Conservation (phyloP, 2,888 invertebrate species). For the Argynnis bischoffii region DNA sequence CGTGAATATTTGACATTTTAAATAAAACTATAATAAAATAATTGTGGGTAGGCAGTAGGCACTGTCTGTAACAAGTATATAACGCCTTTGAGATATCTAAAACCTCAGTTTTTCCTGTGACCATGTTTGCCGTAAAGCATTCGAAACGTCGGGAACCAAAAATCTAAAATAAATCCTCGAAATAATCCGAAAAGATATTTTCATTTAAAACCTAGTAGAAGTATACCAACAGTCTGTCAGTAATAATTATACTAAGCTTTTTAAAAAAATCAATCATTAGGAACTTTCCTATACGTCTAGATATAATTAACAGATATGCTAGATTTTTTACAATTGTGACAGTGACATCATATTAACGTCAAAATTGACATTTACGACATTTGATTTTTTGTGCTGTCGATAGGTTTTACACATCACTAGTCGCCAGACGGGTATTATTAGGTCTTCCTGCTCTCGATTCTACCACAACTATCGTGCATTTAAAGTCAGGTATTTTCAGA, state of each 20-base stretch:
- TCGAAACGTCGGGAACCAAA: too few species aligned
- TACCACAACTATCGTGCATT: slow-evolving; percentile 62
- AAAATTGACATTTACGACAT: slow-evolving; percentile 29
- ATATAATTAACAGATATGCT: slow-evolving; percentile 20
- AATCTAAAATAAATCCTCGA: too few species aligned
- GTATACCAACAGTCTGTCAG: neutral
- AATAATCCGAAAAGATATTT: too few species aligned
- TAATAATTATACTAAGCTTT: slow-evolving; percentile 5
- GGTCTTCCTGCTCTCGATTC: slow-evolving; percentile 77
- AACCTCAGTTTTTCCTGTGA: too few species aligned
- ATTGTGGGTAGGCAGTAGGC: too few species aligned
- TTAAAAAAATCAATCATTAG: neutral
- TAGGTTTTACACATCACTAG: slow-evolving; percentile 55
- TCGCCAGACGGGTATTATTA: slow-evolving; percentile 75
- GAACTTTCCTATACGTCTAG: neutral
- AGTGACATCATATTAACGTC: slow-evolving; percentile 32
- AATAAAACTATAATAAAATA: too few species aligned
- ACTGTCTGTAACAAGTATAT: too few species aligned
- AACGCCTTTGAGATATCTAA: too few species aligned
- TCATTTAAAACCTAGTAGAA: neutral
- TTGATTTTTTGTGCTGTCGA: slow-evolving; percentile 36
- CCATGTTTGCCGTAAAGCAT: too few species aligned
- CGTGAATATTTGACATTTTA: too few species aligned
- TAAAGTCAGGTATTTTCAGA: slow-evolving; percentile 42
- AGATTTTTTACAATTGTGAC: slow-evolving; percentile 22